Evolutionary conservation across 1,140 invertebrate species (phyloP).

Genomic region (Drosophila lini): DNA sequence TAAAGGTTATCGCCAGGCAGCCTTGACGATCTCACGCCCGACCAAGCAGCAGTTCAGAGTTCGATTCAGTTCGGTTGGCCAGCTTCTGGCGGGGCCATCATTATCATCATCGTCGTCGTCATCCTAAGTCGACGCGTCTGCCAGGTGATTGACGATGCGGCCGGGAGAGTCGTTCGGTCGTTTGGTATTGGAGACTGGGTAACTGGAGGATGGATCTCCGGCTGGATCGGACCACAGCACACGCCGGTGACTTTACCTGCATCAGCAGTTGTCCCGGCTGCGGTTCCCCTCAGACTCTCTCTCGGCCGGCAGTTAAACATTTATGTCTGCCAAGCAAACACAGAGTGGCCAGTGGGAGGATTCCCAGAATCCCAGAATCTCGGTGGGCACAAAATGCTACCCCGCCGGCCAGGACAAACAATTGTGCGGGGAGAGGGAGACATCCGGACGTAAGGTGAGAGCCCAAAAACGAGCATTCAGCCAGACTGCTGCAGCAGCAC

Average conservation of each 20-base stretch:
- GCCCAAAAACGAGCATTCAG: slow-evolving; percentile 49
- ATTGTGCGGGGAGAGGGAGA: slow-evolving; percentile 13
- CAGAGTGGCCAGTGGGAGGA: slow-evolving; percentile 33
- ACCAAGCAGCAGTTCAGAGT: slow-evolving; percentile 65
- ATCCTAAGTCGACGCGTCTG: slow-evolving; percentile 31
- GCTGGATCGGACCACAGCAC: background rate
- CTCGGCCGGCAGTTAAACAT: slow-evolving; percentile 64
- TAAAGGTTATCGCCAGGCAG: slow-evolving; percentile 73
- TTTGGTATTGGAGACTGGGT: background rate
- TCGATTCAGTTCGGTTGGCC: slow-evolving; percentile 30
- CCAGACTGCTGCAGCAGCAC: slow-evolving; percentile 29
- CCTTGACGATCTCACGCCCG: slow-evolving; percentile 76
- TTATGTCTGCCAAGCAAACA: slow-evolving; percentile 74
- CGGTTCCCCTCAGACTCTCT: slow-evolving; percentile 10
- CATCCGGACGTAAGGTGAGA: background rate
- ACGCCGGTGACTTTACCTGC: slow-evolving; percentile 26
- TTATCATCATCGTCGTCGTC: slow-evolving; percentile 20
- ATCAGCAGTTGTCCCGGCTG: slow-evolving; percentile 40
- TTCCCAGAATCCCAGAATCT: slow-evolving; percentile 5
- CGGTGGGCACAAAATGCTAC: slow-evolving; percentile 3
- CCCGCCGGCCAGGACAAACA: slow-evolving; percentile 44
- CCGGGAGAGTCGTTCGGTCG: background rate
- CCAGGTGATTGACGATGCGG: slow-evolving; percentile 71
- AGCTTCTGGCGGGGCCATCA: slow-evolving; percentile 40
- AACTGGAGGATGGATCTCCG: slow-evolving; percentile 13